phyloP scores from a whole-genome alignment of 1,140 invertebrate species.

The Teleopsis dalmanni region DNA sequence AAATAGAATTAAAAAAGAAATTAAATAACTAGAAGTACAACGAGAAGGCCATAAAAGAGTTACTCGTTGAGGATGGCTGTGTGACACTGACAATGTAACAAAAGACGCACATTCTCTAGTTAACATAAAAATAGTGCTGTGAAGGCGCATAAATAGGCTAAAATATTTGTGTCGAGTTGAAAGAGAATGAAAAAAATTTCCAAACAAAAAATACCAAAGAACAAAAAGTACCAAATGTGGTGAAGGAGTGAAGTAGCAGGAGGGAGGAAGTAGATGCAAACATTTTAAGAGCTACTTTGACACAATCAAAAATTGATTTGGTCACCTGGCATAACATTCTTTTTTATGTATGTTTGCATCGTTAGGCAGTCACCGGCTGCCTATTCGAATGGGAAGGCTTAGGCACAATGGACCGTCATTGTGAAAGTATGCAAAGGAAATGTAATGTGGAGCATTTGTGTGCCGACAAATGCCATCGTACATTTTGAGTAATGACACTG shows the following conservation, averaged over 20 bases:
- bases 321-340: slow-evolving; percentile 16
- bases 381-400: not conserved
- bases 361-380: not conserved
- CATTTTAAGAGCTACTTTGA: slow-evolving; percentile 14
- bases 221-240: not conserved
- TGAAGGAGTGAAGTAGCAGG: no score
- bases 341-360: not conserved
- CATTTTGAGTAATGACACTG: slow-evolving; percentile 38
- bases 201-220: not conserved
- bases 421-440: not conserved
- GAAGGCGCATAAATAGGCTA: slow-evolving; percentile 4
- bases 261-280: no score
- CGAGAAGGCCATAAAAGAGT: no score
- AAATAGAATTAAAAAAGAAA: not conserved
- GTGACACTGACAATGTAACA: no score
- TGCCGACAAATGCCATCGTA: slow-evolving; percentile 2
- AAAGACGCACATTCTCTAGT: not conserved
- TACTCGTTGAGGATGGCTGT: no score
- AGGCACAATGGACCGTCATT: not conserved
- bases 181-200: not conserved
- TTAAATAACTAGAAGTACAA: not conserved
- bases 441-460: not conserved
- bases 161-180: not conserved
- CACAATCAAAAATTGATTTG: slow-evolving; percentile 31
- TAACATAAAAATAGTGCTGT: not conserved